Evolutionary conservation across 2,797 vertebrate species (phyloP), one percentile per base, ranked within the genome.

Genomic region (Tinamus major): DNA sequence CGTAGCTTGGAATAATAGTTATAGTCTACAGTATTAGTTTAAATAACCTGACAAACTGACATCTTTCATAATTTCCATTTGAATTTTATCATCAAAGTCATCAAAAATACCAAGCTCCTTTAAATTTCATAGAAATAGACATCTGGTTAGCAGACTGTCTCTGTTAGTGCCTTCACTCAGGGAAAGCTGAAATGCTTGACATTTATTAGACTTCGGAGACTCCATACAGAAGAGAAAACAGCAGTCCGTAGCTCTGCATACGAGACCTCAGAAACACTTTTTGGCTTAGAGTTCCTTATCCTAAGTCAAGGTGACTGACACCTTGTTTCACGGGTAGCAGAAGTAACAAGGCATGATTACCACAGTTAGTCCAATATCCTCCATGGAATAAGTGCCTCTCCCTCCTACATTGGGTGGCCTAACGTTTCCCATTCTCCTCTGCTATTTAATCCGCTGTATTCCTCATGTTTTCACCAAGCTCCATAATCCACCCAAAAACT

Each of bases 1-100:
- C 37, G 19, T 44, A 87, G 71, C 78, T 59, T 58, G 14, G 44
- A 78, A 49, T 23, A 79, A 16, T 24, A 59, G 79, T 90, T 87
- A 74, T 10, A n/a, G 49, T 92, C 79, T 65, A 85, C 24, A 59
- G 79, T 90, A 85, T 71, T 9, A n/a, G 49, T 92, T 82, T 65
- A 85, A 91, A 84, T 77, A 82, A 82, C 62, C 53, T 83, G 62
- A 61, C 35, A 83, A 65, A 71, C 76, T 59, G 33, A 65, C 61
- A 42, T 62, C 58, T 68, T 90, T 48, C 44, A 62, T 67, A 79
- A 77, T 72, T 42, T 16, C 35, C 39, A 14, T 51, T 78, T 78
- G 65, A 68, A 35, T 78, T 82, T 51, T 10, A 41, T 1, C 9
- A n/a, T 29, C 35, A 35, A 35, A 2, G 1, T 62, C 13, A 20